These are phyloP conservation scores for Drosophila peninsularis DNA, from an alignment of 2,888 invertebrate species.

Conservation along the genomic window DNA sequence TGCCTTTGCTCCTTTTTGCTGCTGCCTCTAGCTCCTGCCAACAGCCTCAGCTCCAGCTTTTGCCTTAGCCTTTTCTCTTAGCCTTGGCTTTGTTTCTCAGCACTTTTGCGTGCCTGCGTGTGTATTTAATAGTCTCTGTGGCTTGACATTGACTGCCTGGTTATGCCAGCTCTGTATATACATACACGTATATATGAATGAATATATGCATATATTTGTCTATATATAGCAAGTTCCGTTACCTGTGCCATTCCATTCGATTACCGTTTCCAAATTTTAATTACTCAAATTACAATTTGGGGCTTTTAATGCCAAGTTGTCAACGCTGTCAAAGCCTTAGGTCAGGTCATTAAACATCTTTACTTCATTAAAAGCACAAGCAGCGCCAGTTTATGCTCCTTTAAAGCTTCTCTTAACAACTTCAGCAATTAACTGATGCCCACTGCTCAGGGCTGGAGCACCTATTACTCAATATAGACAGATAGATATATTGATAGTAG, in stretches of 20 bases:
- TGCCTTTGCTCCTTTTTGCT: conserved; percentile 38
- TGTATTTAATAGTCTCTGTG: conserved; percentile 79
- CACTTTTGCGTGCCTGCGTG: conserved; percentile 80
- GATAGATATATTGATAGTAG: too few species aligned
- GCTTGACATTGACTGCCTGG: conserved; percentile 76
- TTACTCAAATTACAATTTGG: conserved; percentile 76
- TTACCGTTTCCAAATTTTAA: conserved; percentile 80
- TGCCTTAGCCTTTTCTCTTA: conserved; percentile 28
- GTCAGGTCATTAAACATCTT: conserved; percentile 73
- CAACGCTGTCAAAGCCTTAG: conserved; percentile 63
- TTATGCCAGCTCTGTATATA: conserved; percentile 33
- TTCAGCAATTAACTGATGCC: conserved; percentile 67
- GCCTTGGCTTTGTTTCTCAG: conserved; percentile 74
- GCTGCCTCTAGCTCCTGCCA: conserved; percentile 28
- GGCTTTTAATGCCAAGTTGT: conserved; percentile 75
- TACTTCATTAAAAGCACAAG: conserved; percentile 8
- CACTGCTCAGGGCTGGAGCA: conserved; percentile 6
- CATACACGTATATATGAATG: conserved; percentile 33
- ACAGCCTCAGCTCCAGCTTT: conserved; percentile 34
- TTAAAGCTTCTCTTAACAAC: conserved; percentile 68
- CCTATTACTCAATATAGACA: not conserved
- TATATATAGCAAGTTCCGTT: conserved; percentile 39
- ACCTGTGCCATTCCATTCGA: conserved; percentile 61
- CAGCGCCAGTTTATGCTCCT: conserved; percentile 28
- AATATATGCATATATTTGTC: conserved; percentile 24